phyloP scores from a whole-genome alignment of 2,888 invertebrate species.

The Sphaerophoria rueppellii region DNA sequence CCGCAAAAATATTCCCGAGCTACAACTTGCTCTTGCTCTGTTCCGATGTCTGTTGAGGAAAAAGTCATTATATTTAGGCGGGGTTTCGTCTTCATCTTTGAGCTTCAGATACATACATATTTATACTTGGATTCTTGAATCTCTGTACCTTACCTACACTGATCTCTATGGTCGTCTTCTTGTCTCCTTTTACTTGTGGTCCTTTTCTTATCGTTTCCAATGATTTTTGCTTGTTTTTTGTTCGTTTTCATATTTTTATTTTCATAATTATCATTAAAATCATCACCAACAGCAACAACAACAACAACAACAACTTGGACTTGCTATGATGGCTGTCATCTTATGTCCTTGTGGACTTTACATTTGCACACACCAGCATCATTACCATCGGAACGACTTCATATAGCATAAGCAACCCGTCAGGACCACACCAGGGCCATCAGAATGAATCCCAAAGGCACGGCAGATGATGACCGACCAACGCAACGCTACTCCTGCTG shows the following conservation, averaged over 20 bases:
- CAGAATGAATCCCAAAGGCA: conserved; percentile 30
- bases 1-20: conserved; percentile 62
- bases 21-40: conserved; percentile 40
- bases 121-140: background rate
- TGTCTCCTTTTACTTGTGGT: background rate
- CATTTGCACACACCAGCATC: conserved; percentile 22
- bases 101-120: background rate
- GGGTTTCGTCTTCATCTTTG: conserved; percentile 55
- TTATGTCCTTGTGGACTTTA: conserved; percentile 39
- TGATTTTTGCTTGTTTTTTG: background rate
- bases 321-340: conserved; percentile 17
- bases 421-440: conserved; percentile 10
- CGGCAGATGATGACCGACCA: conserved; percentile 30
- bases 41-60: conserved; percentile 28
- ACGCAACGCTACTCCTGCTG: background rate
- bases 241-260: conserved; percentile 34
- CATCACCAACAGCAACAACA: conserved; percentile 58
- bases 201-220: conserved; percentile 18
- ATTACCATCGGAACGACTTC: conserved; percentile 47
- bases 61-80: conserved; percentile 71
- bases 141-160: conserved; percentile 2
- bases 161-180: conserved; percentile 29
- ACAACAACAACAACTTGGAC: conserved; percentile 31
- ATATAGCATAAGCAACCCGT: conserved; percentile 19
- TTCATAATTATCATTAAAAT: conserved; percentile 66